Percentiles rank a stretch among this genome's conserved stretches.
Conservation (phyloP, 2,113 vertebrate genomes). For the Delphinapterus leucas region DNA sequence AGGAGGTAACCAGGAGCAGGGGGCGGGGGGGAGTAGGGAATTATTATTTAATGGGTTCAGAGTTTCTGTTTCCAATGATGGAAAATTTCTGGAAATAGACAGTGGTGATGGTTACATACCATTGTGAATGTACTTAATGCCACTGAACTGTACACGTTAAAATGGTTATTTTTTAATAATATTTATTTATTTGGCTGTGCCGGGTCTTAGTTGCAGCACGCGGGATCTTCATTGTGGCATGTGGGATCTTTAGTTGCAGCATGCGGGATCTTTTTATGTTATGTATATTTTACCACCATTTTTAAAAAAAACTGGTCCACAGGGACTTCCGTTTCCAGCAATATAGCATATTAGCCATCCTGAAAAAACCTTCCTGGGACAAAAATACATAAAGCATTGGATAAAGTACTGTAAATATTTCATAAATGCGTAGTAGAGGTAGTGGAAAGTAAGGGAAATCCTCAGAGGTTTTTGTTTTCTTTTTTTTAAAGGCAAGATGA, state of each 20-base stretch:
- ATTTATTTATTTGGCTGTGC: too few species aligned
- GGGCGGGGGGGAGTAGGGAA: neutral
- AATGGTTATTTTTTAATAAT: too few species aligned
- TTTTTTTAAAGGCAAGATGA: neutral
- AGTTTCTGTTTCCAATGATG: neutral
- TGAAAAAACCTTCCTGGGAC: neutral
- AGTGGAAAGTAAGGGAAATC: neutral
- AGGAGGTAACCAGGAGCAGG: neutral
- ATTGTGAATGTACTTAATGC: neutral
- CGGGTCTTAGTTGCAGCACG: too few species aligned
- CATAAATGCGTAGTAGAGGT: neutral
- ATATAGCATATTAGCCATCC: neutral
- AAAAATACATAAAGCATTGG: neutral
- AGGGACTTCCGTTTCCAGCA: neutral
- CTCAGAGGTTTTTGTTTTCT: neutral
- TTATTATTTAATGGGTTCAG: neutral
- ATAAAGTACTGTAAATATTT: neutral
- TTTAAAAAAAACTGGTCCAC: neutral
- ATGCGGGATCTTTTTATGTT: neutral
- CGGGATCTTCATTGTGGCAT: too few species aligned
- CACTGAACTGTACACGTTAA: too few species aligned
- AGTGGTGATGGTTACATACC: neutral
- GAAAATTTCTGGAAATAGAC: neutral
- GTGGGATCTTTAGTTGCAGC: too few species aligned
- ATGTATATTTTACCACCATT: neutral